These are phyloP conservation scores for Ornithorhynchus anatinus DNA, from an alignment of 2,113 vertebrate genomes.

Conservation along the genomic window DNA sequence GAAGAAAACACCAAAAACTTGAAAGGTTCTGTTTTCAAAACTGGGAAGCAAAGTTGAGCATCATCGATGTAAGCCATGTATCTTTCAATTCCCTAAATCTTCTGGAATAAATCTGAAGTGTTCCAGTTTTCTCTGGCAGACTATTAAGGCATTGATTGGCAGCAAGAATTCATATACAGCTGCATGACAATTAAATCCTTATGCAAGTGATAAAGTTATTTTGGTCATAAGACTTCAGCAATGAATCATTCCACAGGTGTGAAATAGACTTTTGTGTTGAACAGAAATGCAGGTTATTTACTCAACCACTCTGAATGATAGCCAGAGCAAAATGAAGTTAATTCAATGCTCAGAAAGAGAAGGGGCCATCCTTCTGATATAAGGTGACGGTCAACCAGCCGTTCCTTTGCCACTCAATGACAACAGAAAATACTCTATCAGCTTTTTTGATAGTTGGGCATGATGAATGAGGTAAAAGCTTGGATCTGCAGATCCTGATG, in stretches of 20 bases:
- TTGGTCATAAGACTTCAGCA: conserved; percentile 16
- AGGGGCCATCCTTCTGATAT: conserved; percentile 22
- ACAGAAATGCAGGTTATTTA: background rate
- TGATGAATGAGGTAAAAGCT: conserved; percentile 30
- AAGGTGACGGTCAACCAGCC: conserved; percentile 20
- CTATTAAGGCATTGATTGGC: too few species aligned
- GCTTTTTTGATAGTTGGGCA: conserved; percentile 3
- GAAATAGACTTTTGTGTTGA: background rate
- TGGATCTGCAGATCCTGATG: background rate
- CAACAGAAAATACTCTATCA: conserved; percentile 12
- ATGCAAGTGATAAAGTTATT: background rate
- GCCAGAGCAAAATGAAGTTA: conserved; percentile 11
- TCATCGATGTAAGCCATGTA: too few species aligned
- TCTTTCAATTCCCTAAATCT: too few species aligned
- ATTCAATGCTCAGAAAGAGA: conserved; percentile 17
- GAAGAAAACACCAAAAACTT: too few species aligned
- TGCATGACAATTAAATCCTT: background rate
- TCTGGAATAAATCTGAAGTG: too few species aligned
- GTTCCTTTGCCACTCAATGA: background rate
- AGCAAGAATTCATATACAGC: too few species aligned
- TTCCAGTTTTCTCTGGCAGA: too few species aligned
- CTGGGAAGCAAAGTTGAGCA: too few species aligned
- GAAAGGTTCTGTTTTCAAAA: too few species aligned
- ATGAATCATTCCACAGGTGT: background rate
- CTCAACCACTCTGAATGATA: background rate